Conservation (phyloP, 1,140 invertebrate genomes). For the Drusus annulatus region DNA sequence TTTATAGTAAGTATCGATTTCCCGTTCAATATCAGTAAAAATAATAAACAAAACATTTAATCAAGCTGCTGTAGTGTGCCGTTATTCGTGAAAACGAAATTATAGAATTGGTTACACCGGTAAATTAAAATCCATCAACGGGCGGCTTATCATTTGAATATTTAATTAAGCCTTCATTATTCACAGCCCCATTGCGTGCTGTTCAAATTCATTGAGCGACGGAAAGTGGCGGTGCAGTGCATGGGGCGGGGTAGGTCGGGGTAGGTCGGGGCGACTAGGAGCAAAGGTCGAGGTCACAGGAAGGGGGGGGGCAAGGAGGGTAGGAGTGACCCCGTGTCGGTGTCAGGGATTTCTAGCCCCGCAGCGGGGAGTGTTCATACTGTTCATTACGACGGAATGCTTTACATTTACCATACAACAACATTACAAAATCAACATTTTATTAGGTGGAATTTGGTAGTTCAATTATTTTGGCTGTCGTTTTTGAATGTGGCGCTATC, state of each 20-base stretch:
- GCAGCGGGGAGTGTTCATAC: not conserved
- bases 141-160: slow-evolving; percentile 22
- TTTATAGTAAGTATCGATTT: no score
- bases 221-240: slow-evolving; percentile 14
- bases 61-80: not conserved
- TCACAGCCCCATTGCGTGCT: slow-evolving; percentile 19
- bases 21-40: no score
- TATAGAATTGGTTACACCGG: not conserved
- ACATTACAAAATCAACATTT: no score
- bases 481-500: no score
- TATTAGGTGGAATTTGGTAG: no score
- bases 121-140: slow-evolving; percentile 20
- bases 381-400: not conserved
- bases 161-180: slow-evolving; percentile 19
- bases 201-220: slow-evolving; percentile 33
- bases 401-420: not conserved
- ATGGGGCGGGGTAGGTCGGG: slow-evolving; percentile 34
- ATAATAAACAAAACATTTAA: no score
- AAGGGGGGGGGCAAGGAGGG: not conserved
- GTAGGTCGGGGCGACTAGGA: slow-evolving; percentile 16
- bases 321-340: not conserved
- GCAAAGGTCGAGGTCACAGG: slow-evolving; percentile 24
- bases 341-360: not conserved
- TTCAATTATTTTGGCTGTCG: no score
- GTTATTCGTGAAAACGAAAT: not conserved